Percentiles rank a stretch among this genome's conserved stretches.
Evolutionary conservation across 2,797 vertebrate species (phyloP).

Genomic region (Falco berigora): DNA sequence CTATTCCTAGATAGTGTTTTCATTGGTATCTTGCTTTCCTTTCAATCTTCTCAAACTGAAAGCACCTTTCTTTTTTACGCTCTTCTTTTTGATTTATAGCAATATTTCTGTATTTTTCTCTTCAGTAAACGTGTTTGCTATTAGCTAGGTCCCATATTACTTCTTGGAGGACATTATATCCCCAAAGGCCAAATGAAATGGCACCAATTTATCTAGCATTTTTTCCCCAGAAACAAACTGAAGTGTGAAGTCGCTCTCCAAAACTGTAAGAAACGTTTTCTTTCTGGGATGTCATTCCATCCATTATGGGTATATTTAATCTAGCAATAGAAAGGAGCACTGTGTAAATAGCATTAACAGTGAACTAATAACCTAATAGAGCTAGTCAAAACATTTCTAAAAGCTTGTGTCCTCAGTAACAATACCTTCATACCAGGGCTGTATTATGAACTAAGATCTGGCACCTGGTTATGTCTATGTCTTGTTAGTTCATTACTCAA

Average conservation of each 20-base stretch:
- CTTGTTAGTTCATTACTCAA: background rate
- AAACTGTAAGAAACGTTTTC: background rate
- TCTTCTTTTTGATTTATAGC: slow-evolving; percentile 17
- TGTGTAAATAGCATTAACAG: background rate
- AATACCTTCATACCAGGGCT: background rate
- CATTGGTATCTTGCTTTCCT: background rate
- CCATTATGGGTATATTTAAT: background rate
- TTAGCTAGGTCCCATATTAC: background rate
- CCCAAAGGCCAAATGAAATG: background rate
- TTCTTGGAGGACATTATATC: background rate
- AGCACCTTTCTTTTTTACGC: background rate
- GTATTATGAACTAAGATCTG: background rate
- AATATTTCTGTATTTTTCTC: background rate
- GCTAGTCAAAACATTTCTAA: background rate
- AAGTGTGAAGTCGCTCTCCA: background rate
- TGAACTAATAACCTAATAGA: background rate
- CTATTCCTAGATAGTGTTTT: background rate
- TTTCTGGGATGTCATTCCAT: background rate
- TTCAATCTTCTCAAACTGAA: background rate
- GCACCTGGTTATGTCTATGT: background rate
- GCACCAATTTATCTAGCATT: background rate
- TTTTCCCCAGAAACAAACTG: background rate
- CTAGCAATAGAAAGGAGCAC: background rate
- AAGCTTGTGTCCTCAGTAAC: background rate
- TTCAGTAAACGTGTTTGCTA: background rate